Evolutionary conservation across 1,140 invertebrate species (phyloP).

Genomic region (Drosophila navojoa): DNA sequence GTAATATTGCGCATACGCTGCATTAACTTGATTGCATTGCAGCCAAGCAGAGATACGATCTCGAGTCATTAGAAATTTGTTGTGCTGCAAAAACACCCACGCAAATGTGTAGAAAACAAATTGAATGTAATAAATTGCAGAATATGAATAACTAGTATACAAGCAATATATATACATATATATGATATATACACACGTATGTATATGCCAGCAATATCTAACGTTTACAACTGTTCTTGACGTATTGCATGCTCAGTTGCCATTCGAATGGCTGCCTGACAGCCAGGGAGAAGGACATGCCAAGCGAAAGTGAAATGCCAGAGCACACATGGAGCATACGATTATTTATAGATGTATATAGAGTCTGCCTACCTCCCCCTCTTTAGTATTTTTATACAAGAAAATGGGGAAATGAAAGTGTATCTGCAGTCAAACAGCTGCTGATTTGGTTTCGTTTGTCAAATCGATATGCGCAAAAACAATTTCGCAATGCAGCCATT

Average conservation of each 20-base stretch:
- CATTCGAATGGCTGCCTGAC: slow-evolving; percentile 69
- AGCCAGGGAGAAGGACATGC: slow-evolving; percentile 26
- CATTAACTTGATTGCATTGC: background rate
- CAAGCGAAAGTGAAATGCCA: slow-evolving; percentile 42
- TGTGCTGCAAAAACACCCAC: slow-evolving; percentile 20
- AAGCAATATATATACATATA: slow-evolving; percentile 11
- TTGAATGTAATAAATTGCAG: slow-evolving; percentile 30
- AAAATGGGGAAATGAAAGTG: slow-evolving; percentile 19
- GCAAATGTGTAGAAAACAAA: slow-evolving; percentile 8
- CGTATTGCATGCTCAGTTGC: slow-evolving; percentile 74
- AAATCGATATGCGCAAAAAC: slow-evolving; percentile 62
- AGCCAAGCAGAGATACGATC: slow-evolving; percentile 24
- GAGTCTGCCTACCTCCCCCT: background rate
- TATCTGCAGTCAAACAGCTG: slow-evolving; percentile 71
- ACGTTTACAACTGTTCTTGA: slow-evolving; percentile 70
- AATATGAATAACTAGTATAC: background rate
- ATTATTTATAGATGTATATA: slow-evolving; percentile 26
- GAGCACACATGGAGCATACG: slow-evolving; percentile 7
- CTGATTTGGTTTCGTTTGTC: slow-evolving; percentile 54
- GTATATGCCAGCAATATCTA: slow-evolving; percentile 57
- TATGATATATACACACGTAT: slow-evolving; percentile 24
- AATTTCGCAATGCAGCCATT: slow-evolving; percentile 55
- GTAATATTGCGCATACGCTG: slow-evolving; percentile 63
- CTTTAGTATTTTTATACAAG: background rate
- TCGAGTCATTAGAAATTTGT: slow-evolving; percentile 28